Base-by-base conservation (phyloP, 2,797 vertebrate genomes). In the Parauchenoglanis punctatus region DNA sequence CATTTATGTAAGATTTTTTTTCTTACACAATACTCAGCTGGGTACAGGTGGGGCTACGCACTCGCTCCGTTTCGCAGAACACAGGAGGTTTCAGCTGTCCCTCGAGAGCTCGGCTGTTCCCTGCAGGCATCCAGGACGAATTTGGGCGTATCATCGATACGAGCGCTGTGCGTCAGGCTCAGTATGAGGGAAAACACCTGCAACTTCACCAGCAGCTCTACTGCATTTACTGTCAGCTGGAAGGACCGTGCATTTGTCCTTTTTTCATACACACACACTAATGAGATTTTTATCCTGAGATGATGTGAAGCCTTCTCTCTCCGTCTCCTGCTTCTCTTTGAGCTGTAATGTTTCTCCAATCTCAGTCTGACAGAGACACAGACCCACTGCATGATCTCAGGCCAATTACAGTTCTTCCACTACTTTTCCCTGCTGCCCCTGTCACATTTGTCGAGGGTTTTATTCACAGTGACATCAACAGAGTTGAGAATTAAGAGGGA, bases 371-470 rank as follows among this genome's bases (percentile, higher is more conserved):
- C 80, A 49, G 80, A 82, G 25, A 82, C 80, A 82, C 59, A 10
- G 80, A 82, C 13, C 40, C 25, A 10, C 35, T 3, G 56, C 40
- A 28, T 35, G 5, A 1, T 56, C 11, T 52, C 68, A 52, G 58
- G 1, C 28, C 35, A 59, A 86, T 86, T 59, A 81, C 54, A 1
- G 0, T 7, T 3, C 8, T 10, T 28, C 35, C 46, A 40, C 8
- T 10, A 28, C n/a, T 7, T 40, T n/a, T 15, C 85, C 18, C 8
- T 10, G 23, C 25, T 86, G 76, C 58, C 28, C 7, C 61, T 80
- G 85, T 68, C 85, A 86, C 61, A 56, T 12, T 1, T 18, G 28
- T 68, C 13, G 12, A 68, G 85, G 61, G 31, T 80, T 80, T 40
- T 23, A 12, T 58, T 80, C 76, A 31, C 52, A 20, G 52, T 58